Evolutionary conservation across 1,140 invertebrate genomes (phyloP), one percentile per base, ranked within the genome.

Genomic region (Platorchestia sp.): DNA sequence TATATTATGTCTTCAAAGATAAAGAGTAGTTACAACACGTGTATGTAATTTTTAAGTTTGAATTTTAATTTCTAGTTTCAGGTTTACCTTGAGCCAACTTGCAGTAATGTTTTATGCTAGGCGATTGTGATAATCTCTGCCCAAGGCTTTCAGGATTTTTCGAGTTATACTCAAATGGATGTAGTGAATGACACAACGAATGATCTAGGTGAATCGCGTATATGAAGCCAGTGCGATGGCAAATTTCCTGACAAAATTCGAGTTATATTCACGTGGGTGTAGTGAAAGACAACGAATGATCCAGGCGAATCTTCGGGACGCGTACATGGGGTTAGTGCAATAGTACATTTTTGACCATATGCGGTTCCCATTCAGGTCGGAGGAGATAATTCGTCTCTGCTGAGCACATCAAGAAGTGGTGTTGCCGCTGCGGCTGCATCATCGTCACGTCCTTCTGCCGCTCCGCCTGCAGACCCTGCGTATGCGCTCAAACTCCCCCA

Each of bases 401-500:
- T 93, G 45, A 93, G 91, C 45, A 47, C 91, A 19, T 45, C 91
- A 7, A 42, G 91, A 93, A 36, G 91, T 16, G 91, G 91, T 6
- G 59, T 75, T 75, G 40, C 22, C 6, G 0, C 45, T 22, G 43
- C 91, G 14, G 40, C 91, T 6, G 43, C 91, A 0, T 93, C 91
- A 6, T 47, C 43, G 43, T 3, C 89, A 5, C 43, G 91, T 10
- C 40, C 91, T 47, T 7, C 91, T 93, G 44, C 44, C 16, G 91
- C 45, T 19, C 43, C 45, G 10, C 45, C 91, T 1, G 91, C 87
- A 19, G 91, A 93, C 40, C 7, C 91, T 47, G 19, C 91, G 44
- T 93, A 93, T 36, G 91, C 91, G 19, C 91, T 93, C 91, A 93
- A 93, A 44, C 45, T 93, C 6, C 91, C 91, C 36, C 91, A 93